These are phyloP conservation scores for Bucco capensis DNA, from an alignment of 2,113 vertebrate genomes.

Conservation along the genomic window DNA sequence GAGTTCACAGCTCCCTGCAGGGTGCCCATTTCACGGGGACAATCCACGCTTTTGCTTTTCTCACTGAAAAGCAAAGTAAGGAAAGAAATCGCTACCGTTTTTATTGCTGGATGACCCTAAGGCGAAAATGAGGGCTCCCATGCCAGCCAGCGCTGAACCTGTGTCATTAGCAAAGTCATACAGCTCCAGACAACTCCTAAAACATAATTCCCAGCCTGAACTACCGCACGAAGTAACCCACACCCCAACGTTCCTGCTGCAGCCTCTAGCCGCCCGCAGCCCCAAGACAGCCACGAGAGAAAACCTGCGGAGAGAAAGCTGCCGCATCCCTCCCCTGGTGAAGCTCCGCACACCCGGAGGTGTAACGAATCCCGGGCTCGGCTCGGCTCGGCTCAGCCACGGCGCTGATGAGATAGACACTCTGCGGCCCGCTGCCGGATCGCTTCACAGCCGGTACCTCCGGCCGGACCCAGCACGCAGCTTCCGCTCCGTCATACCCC, in stretches of 20 bases:
- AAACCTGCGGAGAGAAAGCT: too few species aligned
- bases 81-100: fast-evolving
- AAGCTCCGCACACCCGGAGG: not conserved
- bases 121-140: not conserved
- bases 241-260: too few species aligned
- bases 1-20: fast-evolving
- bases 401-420: fast-evolving
- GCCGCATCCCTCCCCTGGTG: not conserved
- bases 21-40: too few species aligned
- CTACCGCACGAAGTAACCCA: fast-evolving
- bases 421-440: fast-evolving
- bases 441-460: fast-evolving
- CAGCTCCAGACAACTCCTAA: not conserved
- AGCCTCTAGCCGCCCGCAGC: fast-evolving
- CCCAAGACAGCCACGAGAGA: fast-evolving
- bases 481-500: not conserved
- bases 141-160: not conserved
- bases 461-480: fast-evolving
- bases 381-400: fast-evolving
- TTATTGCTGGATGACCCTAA: too few species aligned
- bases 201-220: not conserved
- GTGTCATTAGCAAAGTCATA: fast-evolving
- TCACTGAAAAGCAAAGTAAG: not conserved
- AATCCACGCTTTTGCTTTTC: not conserved
- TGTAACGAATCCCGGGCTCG: fast-evolving